Percentiles rank a stretch among this genome's conserved stretches.
Evolutionary conservation across 2,113 vertebrate species (phyloP).

Genomic region (Thinocorus orbignyianus): DNA sequence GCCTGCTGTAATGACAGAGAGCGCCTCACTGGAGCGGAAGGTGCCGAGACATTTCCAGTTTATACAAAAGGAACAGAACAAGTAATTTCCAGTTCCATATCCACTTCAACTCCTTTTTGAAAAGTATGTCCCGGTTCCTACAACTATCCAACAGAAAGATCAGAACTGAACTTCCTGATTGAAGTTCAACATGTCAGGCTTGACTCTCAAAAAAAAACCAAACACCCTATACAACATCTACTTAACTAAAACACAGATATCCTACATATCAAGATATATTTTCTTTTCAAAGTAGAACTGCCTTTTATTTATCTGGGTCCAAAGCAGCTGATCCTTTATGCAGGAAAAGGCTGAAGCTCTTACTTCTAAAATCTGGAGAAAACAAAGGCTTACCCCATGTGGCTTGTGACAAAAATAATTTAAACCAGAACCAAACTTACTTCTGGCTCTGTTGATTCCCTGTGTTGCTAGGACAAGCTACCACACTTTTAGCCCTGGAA

Average conservation of each 20-base stretch:
- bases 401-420: background rate
- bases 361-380: background rate
- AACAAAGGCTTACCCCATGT: background rate
- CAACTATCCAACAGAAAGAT: accelerated
- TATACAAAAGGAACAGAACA: background rate
- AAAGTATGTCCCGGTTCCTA: background rate
- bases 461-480: background rate
- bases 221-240: background rate
- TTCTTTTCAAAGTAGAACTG: background rate
- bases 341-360: background rate
- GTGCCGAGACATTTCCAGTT: background rate
- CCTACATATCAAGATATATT: background rate
- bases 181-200: background rate
- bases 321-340: background rate
- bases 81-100: background rate
- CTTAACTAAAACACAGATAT: background rate
- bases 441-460: background rate
- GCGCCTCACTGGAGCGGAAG: background rate
- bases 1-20: background rate
- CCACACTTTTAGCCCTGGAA: background rate
- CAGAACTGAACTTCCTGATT: background rate
- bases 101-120: background rate
- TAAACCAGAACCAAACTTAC: background rate
- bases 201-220: background rate
- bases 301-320: background rate